A percentile compares a stretch with the other conserved stretches of the same genome.
Conservation (phyloP, 2,113 vertebrate genomes). For the Aptenodytes forsteri region DNA sequence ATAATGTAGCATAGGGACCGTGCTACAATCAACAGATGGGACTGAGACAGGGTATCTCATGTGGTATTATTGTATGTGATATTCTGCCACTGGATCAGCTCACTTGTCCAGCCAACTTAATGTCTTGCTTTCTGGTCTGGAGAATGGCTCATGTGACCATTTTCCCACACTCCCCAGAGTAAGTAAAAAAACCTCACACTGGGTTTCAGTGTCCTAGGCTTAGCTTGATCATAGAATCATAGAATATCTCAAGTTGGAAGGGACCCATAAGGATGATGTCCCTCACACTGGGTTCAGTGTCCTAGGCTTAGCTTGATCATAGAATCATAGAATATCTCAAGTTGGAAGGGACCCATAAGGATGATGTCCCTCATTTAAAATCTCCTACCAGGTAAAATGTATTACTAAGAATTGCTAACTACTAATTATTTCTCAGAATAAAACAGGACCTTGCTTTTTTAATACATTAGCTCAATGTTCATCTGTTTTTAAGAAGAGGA, state of each 20-base stretch:
- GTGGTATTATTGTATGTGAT: not conserved
- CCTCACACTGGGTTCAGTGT: not conserved
- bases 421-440: not conserved
- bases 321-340: not conserved
- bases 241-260: not conserved
- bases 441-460: not conserved
- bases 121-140: not conserved
- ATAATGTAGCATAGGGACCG: not conserved
- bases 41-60: not conserved
- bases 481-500: not conserved
- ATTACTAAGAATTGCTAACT: not conserved
- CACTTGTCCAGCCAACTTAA: not conserved
- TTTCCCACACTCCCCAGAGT: not conserved
- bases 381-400: not conserved
- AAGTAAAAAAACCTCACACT: not conserved
- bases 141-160: not conserved
- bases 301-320: not conserved
- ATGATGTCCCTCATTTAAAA: not conserved
- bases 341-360: not conserved
- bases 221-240: not conserved
- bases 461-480: not conserved
- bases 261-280: not conserved
- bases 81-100: not conserved
- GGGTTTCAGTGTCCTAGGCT: not conserved
- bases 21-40: not conserved